Base-by-base conservation (phyloP, 1,140 invertebrate species). In the Chrysoperla carnea region DNA sequence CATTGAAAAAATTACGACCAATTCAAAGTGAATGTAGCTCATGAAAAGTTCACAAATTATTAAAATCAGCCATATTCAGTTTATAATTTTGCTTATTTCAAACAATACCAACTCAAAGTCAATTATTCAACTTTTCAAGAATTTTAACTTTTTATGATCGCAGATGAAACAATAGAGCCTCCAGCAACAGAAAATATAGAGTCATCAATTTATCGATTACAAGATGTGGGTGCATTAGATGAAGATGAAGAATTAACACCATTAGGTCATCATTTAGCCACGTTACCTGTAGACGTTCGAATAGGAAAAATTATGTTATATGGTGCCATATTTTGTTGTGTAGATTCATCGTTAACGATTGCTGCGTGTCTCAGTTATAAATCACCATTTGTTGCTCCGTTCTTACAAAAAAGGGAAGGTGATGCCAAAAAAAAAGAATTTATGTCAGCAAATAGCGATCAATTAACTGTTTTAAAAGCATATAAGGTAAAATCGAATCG, bases 261-360 rank as follows among this genome's bases (percentile, higher is more conserved):
- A 28, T 64, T 98, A 4, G 94, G 93, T 3, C 74, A 79, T 47
- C 87, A 95, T 62, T 63, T 97, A 17, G 77, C 89, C 1, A 78
- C 89, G 12, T 60, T 97, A 29, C 90, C 92, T 0, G 77, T 97
- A 1, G 91, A 96, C 53, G 91, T 89, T 1, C 61, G 83, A 50
- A 81, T 91, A 43, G 87, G 86, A 12, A 89, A 93, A 64, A 69
- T 95, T 53, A 81, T 96, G 63, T 57, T 96, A 1, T 90, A 86
- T 52, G 86, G 89, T 1, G 78, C 90, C 13, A 85, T 94, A 40
- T 83, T 97, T 50, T 87, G 86, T 52, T 96, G 92, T 59, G 68
- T 97, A 4, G 89, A 95, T 63, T 91, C 91, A 1, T 78, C 92
- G 1, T 64, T 97, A 1, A 95, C 90, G 7, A 88, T 97, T 54